phyloP scores from a whole-genome alignment of 2,888 invertebrate genomes.

The Megamerina dolium region DNA sequence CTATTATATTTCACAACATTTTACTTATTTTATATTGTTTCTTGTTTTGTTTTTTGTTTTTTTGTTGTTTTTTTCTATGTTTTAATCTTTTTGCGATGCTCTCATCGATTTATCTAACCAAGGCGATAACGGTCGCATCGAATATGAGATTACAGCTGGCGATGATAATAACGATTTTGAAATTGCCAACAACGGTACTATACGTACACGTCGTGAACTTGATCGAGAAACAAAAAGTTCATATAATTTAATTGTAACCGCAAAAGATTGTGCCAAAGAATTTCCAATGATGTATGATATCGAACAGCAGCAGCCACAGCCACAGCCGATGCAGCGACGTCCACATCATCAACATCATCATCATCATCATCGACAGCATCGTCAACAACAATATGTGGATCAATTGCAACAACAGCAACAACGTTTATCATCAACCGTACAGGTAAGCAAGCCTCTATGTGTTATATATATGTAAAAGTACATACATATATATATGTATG shows the following conservation, averaged over 20 bases:
- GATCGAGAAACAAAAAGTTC: constrained; percentile 77
- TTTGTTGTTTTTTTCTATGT: too few relatives aligned
- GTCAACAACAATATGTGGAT: constrained; percentile 39
- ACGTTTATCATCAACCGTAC: constrained; percentile 76
- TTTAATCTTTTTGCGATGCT: too few relatives aligned
- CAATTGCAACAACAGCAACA: constrained; percentile 56
- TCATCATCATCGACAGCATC: constrained; percentile 28
- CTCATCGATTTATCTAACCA: too few relatives aligned
- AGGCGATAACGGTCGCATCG: constrained; percentile 81
- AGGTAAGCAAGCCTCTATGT: constrained; percentile 53
- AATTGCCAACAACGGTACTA: constrained; percentile 77
- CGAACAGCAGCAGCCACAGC: constrained; percentile 3
- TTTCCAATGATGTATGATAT: constrained; percentile 42
- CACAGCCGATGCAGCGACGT: constrained; percentile 16
- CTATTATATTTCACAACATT: constrained; percentile 1
- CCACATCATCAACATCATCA: constrained; percentile 24
- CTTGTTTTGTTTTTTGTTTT: constrained; percentile 8
- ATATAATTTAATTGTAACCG: constrained; percentile 81
- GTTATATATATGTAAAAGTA: neutral
- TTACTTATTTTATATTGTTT: constrained; percentile 15
- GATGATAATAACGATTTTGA: constrained; percentile 74
- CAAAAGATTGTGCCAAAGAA: constrained; percentile 73
- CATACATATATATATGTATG: too few relatives aligned
- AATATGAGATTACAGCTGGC: constrained; percentile 75
- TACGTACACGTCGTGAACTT: constrained; percentile 66